Evolutionary conservation across 2,888 invertebrate species (phyloP).

Genomic region (Cybosia mesomella): DNA sequence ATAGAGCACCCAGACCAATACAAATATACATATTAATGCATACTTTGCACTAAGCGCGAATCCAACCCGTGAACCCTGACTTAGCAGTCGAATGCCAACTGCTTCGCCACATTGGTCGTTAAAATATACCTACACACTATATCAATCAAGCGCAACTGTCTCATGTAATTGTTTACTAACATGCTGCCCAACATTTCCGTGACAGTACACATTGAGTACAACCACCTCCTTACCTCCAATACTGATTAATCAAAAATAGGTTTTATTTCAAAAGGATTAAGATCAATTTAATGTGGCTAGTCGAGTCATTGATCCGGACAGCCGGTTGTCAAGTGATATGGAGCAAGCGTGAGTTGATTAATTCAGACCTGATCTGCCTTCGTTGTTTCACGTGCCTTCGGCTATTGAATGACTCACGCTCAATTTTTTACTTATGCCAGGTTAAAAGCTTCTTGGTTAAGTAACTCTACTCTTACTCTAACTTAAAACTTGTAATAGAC

Average conservation of each 20-base stretch:
- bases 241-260: slow-evolving; percentile 8
- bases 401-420: slow-evolving; percentile 44
- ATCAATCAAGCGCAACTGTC: slow-evolving; percentile 51
- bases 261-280: slow-evolving; percentile 23
- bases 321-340: slow-evolving; percentile 61
- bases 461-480: neutral
- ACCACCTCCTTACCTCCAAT: slow-evolving; percentile 25
- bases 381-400: slow-evolving; percentile 59
- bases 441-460: neutral
- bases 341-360: slow-evolving; percentile 64
- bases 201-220: slow-evolving; percentile 44
- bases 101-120: neutral
- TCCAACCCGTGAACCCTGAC: neutral
- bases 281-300: slow-evolving; percentile 27
- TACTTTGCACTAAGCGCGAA: neutral
- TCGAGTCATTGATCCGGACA: slow-evolving; percentile 44
- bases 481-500: neutral
- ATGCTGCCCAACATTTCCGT: slow-evolving; percentile 51
- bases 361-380: slow-evolving; percentile 65
- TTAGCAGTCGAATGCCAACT: neutral
- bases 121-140: slow-evolving; percentile 23
- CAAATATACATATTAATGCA: too few relatives aligned
- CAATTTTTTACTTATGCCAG: slow-evolving; percentile 28
- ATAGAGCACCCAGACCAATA: too few relatives aligned
- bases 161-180: slow-evolving; percentile 52